Base-by-base conservation (phyloP, 2,888 invertebrate species). In the Liopterus haemorrhoidalis region DNA sequence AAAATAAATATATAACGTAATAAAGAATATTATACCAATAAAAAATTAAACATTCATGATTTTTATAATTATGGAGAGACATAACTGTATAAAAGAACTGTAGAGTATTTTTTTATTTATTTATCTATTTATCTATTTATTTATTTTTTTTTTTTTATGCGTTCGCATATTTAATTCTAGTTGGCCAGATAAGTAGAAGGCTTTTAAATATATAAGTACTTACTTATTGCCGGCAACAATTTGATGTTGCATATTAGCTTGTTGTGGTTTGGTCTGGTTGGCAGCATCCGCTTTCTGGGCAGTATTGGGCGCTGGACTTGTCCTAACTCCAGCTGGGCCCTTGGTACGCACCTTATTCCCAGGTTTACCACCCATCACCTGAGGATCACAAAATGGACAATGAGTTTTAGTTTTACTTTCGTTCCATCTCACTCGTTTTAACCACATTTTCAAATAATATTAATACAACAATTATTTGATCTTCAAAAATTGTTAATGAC, bases 341-440 rank as follows among this genome's bases (percentile, higher is more conserved):
- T 88, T 88, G 39, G 81, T 82, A 14, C 87, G 75, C 44, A 80
- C 79, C 64, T 83, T 83, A 4, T 71, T 65, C 28, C 74, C 74
- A 63, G 78, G 71, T 56, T 74, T 76, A 5, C 70, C 67, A 42
- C 70, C 67, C 64, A 69, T 64, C n/a, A n/a, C n/a, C n/a, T n/a
- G n/a, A n/a, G n/a, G n/a, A n/a, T n/a, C n/a, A n/a, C 8, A n/a
- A n/a, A n/a, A n/a, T n/a, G n/a, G n/a, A n/a, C n/a, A n/a, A n/a
- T n/a, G n/a, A n/a, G n/a, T n/a, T n/a, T n/a, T n/a, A n/a, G n/a
- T n/a, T n/a, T 50, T 11, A 27, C 36, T 35, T 43, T 43, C 36
- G 36, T 43, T n/a, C 36, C 28, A 18, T 36, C 35, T 28, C 28
- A 27, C 14, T 20, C 9, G 11, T 22, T 22, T 22, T 22, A 22